Conservation (phyloP, 2,797 vertebrate genomes). For the Artibeus jamaicensis region DNA sequence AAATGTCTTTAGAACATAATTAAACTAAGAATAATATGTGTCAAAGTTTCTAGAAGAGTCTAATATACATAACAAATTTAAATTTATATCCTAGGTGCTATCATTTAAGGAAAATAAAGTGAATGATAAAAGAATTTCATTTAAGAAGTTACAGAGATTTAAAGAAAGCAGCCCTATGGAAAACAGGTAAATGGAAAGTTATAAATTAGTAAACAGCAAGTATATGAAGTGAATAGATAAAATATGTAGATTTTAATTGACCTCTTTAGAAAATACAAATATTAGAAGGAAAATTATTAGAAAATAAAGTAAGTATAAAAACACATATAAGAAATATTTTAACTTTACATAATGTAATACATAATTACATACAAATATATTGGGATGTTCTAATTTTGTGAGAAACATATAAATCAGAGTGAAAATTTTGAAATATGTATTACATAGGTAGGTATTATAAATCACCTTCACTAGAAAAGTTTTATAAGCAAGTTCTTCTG, state of each 20-base stretch:
- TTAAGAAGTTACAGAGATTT: background rate
- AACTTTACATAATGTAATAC: background rate
- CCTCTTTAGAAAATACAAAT: background rate
- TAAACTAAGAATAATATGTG: background rate
- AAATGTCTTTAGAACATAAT: constrained; percentile 53
- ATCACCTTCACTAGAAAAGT: background rate
- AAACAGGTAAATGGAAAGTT: background rate
- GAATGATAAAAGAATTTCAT: background rate
- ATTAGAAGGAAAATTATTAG: background rate
- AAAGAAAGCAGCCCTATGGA: background rate
- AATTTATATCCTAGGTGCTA: background rate
- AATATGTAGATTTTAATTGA: background rate
- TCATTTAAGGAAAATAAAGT: constrained; percentile 25
- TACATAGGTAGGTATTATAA: background rate
- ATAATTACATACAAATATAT: background rate
- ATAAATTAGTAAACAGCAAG: background rate
- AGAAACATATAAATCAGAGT: background rate
- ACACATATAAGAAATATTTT: background rate
- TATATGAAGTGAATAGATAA: background rate
- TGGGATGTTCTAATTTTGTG: background rate
- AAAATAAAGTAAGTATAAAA: background rate
- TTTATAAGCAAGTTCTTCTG: constrained; percentile 9
- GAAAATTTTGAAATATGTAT: background rate
- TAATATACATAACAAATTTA: constrained; percentile 25
- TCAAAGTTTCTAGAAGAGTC: constrained; percentile 13